A percentile compares a stretch with the other conserved stretches of the same genome.
Conservation (phyloP, 2,797 vertebrate species). For the Alfaro cultratus region DNA sequence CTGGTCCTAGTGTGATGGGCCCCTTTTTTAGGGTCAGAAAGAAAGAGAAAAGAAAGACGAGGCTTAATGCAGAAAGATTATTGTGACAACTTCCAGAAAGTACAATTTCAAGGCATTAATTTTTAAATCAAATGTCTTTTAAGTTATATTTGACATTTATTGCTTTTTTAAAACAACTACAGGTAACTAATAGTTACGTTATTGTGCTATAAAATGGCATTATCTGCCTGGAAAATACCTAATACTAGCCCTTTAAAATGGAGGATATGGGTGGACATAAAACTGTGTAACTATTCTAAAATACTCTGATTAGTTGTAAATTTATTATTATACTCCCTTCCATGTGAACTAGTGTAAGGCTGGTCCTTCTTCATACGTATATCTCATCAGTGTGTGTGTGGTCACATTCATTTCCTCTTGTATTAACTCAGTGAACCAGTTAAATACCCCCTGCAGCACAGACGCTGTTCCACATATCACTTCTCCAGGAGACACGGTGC, state of each 20-base stretch:
- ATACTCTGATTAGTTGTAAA: not conserved
- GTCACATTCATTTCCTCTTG: conserved; percentile 19
- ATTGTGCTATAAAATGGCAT: no score
- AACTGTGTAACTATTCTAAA: not conserved
- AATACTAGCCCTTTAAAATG: no score
- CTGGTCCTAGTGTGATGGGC: not conserved
- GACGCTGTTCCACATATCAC: conserved; percentile 6
- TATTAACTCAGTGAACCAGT: conserved; percentile 37
- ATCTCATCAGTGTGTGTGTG: not conserved
- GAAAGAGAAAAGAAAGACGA: no score
- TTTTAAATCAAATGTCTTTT: no score
- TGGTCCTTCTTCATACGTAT: not conserved
- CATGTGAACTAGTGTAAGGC: not conserved
- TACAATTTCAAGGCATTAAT: no score
- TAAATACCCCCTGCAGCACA: conserved; percentile 30
- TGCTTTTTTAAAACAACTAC: no score
- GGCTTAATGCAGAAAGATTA: no score
- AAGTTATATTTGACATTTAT: no score
- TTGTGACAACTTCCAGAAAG: no score
- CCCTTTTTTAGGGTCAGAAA: not conserved
- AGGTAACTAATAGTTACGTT: no score
- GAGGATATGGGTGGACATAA: not conserved
- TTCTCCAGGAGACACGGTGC: not conserved
- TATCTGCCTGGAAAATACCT: no score
- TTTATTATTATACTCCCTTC: not conserved